phyloP scores from a whole-genome alignment of 2,888 invertebrate genomes.

The Neoascia interrupta region DNA sequence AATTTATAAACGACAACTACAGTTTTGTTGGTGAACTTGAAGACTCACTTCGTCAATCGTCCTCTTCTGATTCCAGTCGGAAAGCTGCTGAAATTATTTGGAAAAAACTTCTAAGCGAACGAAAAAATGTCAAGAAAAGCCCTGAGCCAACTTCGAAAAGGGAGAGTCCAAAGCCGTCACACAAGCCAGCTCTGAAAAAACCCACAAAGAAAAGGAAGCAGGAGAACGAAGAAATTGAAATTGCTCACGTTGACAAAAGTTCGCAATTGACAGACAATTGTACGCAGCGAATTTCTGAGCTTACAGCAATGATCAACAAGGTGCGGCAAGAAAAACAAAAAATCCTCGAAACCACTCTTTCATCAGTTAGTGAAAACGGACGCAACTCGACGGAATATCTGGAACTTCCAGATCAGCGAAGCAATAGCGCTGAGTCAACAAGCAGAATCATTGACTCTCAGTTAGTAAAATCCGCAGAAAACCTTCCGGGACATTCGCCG shows the following conservation, averaged over 20 bases:
- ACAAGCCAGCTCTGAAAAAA: not conserved
- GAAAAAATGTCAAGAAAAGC: conserved; percentile 1
- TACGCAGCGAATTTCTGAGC: conserved; percentile 81
- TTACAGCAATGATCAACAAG: conserved; percentile 82
- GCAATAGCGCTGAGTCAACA: conserved; percentile 35
- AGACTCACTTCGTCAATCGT: conserved; percentile 72
- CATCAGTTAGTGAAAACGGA: conserved; percentile 76
- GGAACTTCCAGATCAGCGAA: conserved; percentile 74
- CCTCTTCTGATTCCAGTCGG: conserved; percentile 71
- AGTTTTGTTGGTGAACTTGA: conserved; percentile 77
- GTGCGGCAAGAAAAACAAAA: conserved; percentile 82
- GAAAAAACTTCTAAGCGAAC: conserved; percentile 71
- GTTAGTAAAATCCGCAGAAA: conserved; percentile 32
- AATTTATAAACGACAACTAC: conserved; percentile 77
- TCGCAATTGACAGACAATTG: conserved; percentile 81
- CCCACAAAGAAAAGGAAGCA: not conserved
- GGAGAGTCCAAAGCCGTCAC: not conserved
- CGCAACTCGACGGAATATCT: conserved; percentile 78
- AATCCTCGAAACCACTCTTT: conserved; percentile 79
- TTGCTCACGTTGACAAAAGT: conserved; percentile 77
- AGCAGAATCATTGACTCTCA: conserved; percentile 36
- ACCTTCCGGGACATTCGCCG: conserved; percentile 57
- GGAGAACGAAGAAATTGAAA: conserved; percentile 5
- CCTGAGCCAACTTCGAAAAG: not conserved
- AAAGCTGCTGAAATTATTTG: conserved; percentile 74